phyloP scores from a whole-genome alignment of 92 coral and sea anemone species.

The Ricordea florida region DNA sequence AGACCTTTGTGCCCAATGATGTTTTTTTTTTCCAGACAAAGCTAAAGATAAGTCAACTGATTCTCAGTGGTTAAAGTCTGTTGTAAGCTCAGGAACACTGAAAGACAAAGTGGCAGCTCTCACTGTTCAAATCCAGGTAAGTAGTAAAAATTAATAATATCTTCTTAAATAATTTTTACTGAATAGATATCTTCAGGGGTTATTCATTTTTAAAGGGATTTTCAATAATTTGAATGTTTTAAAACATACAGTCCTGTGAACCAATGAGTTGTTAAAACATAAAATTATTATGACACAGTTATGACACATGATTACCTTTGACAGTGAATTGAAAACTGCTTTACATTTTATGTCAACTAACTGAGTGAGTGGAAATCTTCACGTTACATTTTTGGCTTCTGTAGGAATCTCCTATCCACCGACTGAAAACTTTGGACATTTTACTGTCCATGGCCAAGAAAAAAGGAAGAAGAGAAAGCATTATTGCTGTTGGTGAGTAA shows the following conservation, averaged over 20 bases:
- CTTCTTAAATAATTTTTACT: background rate
- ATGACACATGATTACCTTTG: too few species aligned
- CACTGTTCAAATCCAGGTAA: conserved; percentile 92
- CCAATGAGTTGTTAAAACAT: too few species aligned
- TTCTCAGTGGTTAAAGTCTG: conserved; percentile 84
- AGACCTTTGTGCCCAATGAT: background rate
- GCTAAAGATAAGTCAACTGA: conserved; percentile 81
- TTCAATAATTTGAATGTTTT: too few species aligned
- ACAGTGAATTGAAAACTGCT: too few species aligned
- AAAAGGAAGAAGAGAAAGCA: conserved; percentile 90
- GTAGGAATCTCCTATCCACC: conserved; percentile 94
- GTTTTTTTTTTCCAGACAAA: conserved; percentile 55
- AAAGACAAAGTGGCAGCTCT: conserved; percentile 93
- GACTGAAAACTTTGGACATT: conserved; percentile 78
- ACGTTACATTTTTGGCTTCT: background rate
- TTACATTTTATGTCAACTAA: too few species aligned
- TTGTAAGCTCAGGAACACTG: conserved; percentile 89
- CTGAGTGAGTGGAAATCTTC: background rate
- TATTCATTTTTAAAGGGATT: too few species aligned
- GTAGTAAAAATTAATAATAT: background rate
- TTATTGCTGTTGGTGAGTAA: conserved; percentile 86
- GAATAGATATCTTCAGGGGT: background rate
- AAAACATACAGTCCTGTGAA: too few species aligned
- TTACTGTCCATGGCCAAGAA: conserved; percentile 91
- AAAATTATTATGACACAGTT: too few species aligned